These are phyloP conservation scores for Anguilla megastoma DNA, from an alignment of 2,797 vertebrate species.

Conservation along the genomic window DNA sequence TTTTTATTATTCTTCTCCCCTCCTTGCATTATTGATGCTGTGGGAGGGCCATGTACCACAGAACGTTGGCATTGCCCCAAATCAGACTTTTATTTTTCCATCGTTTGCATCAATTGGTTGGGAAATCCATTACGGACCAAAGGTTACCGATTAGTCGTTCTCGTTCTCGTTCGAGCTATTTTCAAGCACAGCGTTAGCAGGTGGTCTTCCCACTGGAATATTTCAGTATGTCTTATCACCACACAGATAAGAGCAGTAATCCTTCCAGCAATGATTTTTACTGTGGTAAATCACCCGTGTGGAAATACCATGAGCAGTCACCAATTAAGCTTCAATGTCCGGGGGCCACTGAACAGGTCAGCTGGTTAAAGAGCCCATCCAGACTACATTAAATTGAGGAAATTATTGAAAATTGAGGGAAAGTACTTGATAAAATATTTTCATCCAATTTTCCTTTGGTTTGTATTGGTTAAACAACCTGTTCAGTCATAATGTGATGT, in stretches of 20 bases:
- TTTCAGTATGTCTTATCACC: neutral
- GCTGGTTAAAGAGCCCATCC: neutral
- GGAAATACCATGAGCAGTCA: neutral
- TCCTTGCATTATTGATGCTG: neutral
- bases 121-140: neutral
- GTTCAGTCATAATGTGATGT: neutral
- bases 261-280: neutral
- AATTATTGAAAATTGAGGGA: neutral
- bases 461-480: neutral
- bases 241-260: slow-evolving; percentile 3
- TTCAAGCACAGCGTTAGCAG: neutral
- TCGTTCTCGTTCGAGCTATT: neutral
- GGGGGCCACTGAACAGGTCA: neutral
- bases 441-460: neutral
- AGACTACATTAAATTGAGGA: neutral
- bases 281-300: neutral
- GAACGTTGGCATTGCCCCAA: neutral
- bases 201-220: neutral
- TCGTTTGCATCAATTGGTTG: neutral
- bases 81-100: neutral
- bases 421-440: neutral
- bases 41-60: neutral
- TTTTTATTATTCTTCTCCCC: neutral
- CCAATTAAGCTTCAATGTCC: neutral
- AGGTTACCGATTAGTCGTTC: neutral